Conservation (phyloP, 2,888 invertebrate species). For the Cinara cedri region DNA sequence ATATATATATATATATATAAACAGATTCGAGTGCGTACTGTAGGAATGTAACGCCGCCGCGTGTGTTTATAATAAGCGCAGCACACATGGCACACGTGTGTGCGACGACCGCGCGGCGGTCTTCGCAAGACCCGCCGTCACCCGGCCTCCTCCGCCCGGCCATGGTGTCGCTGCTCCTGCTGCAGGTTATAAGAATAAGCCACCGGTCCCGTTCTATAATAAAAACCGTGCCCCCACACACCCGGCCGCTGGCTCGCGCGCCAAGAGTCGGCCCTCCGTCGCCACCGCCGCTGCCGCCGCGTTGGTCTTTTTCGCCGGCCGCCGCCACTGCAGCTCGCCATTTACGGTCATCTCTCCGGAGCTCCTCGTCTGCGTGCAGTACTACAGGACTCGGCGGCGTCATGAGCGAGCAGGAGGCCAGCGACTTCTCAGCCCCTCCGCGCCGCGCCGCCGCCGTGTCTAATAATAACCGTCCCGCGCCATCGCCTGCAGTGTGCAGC, state of each 20-base stretch:
- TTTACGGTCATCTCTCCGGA: conserved; percentile 49
- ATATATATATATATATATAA: background rate
- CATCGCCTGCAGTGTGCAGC: background rate
- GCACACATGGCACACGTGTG: conserved; percentile 52
- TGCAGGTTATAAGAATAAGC: background rate
- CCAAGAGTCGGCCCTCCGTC: no score
- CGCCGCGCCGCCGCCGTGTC: conserved; percentile 10
- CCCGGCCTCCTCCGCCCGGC: background rate
- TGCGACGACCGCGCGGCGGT: no score
- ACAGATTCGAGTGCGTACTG: background rate
- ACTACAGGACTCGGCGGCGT: background rate
- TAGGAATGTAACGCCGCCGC: conserved; percentile 16
- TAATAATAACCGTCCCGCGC: conserved; percentile 14
- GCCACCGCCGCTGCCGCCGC: background rate
- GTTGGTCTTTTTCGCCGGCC: conserved; percentile 33
- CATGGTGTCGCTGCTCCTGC: conserved; percentile 5
- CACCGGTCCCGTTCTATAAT: conserved; percentile 42
- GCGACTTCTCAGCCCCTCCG: background rate
- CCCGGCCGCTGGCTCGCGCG: background rate
- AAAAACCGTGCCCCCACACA: background rate
- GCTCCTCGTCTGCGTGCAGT: background rate
- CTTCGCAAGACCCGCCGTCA: no score
- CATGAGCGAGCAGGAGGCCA: background rate
- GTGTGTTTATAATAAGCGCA: conserved; percentile 51
- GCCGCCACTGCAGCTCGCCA: conserved; percentile 21